phyloP scores from a whole-genome alignment of 1,140 invertebrate species.

The Drosophila ironensis region DNA sequence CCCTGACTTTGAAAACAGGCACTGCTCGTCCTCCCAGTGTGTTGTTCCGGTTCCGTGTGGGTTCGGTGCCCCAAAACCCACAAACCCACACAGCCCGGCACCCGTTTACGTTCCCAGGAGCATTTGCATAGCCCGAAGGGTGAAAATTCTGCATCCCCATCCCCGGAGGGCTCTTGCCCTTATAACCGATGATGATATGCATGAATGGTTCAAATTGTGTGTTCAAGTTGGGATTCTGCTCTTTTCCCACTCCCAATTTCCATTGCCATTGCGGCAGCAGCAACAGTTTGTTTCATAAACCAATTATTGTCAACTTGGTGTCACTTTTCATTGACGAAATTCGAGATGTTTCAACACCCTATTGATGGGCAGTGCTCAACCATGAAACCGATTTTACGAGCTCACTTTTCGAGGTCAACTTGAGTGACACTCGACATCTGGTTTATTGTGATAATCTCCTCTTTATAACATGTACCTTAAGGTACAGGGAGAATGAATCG shows the following conservation, averaged over 20 bases:
- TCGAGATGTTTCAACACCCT: constrained; percentile 14
- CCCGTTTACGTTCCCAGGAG: constrained; percentile 7
- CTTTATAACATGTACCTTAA: no score
- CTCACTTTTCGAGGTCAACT: constrained; percentile 54
- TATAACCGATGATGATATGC: constrained; percentile 26
- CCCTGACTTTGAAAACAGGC: constrained; percentile 37
- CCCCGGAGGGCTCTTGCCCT: not conserved
- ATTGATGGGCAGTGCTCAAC: constrained; percentile 53
- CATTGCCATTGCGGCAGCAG: constrained; percentile 16
- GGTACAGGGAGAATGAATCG: no score
- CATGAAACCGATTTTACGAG: constrained; percentile 56
- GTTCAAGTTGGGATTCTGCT: not conserved
- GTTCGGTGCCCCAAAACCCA: constrained; percentile 3
- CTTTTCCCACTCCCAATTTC: constrained; percentile 6
- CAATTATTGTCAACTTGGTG: constrained; percentile 66
- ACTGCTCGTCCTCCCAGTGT: not conserved
- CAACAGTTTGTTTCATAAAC: constrained; percentile 57
- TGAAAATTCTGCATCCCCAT: constrained; percentile 5
- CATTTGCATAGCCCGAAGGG: constrained; percentile 40
- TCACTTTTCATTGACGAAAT: constrained; percentile 63
- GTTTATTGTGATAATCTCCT: not conserved
- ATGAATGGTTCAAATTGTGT: constrained; percentile 22
- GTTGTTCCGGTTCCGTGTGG: not conserved
- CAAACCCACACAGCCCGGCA: not conserved
- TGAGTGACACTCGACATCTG: not conserved